These are phyloP conservation scores for Ctenochaetus hawaiiensis DNA, from an alignment of 2,797 vertebrate genomes.

Conservation along the genomic window DNA sequence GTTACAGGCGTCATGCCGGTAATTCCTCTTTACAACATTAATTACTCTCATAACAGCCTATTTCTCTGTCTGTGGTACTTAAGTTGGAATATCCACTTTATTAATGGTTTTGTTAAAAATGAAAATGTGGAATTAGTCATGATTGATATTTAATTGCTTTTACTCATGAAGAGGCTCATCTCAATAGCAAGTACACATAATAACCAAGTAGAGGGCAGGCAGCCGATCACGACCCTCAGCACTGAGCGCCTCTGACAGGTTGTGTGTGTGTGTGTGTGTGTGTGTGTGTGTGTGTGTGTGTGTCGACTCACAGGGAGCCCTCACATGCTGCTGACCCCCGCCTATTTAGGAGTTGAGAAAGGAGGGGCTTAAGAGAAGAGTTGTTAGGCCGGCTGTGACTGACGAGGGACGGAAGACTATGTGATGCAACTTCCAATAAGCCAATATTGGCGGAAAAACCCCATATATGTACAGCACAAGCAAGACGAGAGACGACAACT, in stretches of 20 bases:
- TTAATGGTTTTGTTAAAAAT: background rate
- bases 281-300: background rate
- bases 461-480: background rate
- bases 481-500: background rate
- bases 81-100: background rate
- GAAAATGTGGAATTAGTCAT: background rate
- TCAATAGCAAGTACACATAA: no score
- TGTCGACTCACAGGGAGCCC: background rate
- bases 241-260: background rate
- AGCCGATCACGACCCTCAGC: no score
- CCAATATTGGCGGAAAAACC: slow-evolving; percentile 12
- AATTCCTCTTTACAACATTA: background rate
- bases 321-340: slow-evolving; percentile 18
- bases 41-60: background rate
- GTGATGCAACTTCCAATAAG: slow-evolving; percentile 70
- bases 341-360: slow-evolving; percentile 16
- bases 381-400: slow-evolving; percentile 14
- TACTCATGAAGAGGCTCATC: no score
- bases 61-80: background rate
- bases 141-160: background rate
- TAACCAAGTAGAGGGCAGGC: no score
- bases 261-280: background rate
- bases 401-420: slow-evolving; percentile 18
- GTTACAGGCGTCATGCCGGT: background rate
- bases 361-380: slow-evolving; percentile 59